phyloP scores from a whole-genome alignment of 1,140 invertebrate genomes.

The Macrostomum lignano region DNA sequence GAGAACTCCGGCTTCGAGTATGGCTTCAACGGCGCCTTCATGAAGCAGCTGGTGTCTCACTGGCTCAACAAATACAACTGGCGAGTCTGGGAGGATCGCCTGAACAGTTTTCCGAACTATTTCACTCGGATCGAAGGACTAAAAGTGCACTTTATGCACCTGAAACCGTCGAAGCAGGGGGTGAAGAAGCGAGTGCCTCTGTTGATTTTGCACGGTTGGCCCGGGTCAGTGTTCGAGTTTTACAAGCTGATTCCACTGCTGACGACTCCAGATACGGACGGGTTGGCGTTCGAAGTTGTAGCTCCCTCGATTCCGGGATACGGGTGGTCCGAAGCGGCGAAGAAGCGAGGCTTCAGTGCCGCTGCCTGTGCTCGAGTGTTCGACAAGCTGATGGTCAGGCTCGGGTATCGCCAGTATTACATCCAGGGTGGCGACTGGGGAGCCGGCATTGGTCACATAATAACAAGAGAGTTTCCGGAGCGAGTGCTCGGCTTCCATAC shows the following conservation, averaged over 20 bases:
- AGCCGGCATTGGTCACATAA: too few relatives aligned
- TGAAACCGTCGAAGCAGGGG: conserved; percentile 26
- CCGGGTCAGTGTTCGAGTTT: conserved; percentile 55
- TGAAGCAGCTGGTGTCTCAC: conserved; percentile 36
- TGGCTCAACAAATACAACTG: conserved; percentile 47
- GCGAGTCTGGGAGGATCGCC: conserved; percentile 33
- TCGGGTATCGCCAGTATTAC: conserved; percentile 42
- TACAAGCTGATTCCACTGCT: conserved; percentile 45
- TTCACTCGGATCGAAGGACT: conserved; percentile 38
- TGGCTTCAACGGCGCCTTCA: conserved; percentile 7
- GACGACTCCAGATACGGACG: conserved; percentile 28
- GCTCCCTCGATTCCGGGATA: conserved; percentile 52
- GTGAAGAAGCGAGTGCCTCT: conserved; percentile 32
- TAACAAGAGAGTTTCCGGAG: too few relatives aligned
- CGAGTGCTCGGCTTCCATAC: too few relatives aligned
- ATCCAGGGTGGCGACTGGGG: conserved; percentile 51
- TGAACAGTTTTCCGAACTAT: conserved; percentile 45
- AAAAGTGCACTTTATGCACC: conserved; percentile 35
- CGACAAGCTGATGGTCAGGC: conserved; percentile 48
- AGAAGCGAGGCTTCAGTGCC: conserved; percentile 27
- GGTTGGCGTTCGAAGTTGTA: conserved; percentile 39
- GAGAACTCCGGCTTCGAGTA: conserved; percentile 5
- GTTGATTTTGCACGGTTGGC: conserved; percentile 59
- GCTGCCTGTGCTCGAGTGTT: conserved; percentile 41
- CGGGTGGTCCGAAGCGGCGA: conserved; percentile 44